Base-by-base conservation (phyloP, 2,113 vertebrate species). In the Plecotus auritus region DNA sequence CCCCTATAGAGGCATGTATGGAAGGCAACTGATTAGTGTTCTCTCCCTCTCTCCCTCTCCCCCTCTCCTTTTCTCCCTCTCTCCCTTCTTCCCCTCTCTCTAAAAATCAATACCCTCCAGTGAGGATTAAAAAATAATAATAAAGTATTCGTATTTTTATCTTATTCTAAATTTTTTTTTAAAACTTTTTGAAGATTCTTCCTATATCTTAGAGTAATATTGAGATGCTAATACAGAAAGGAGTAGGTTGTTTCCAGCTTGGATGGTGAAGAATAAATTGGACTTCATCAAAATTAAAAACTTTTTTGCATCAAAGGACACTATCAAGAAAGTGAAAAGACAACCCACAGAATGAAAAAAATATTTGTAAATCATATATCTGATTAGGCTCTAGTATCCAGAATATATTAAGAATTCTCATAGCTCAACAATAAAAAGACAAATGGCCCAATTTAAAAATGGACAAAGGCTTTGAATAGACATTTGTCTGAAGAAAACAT, bases 161-260 rank as follows among this genome's bases (percentile, higher is more conserved):
- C 70, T 30, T 23, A 32, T 45, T 90, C 47, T 82, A 85, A 95
- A 20, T 54, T 54, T 20, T 87, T 45, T 20, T 37, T 37, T n/a
- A n/a, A n/a, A n/a, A 42, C 51, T 82, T 94, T 96, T 94, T 83
- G 5, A 77, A 93, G 76, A 37, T 86, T 85, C 51, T 95, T 47
- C 22, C 32, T 49, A 91, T 32, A 59, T 80, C 40, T 87, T 93
- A n/a, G 64, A n/a, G 37, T 76, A 81, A 66, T 67, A 49, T 5
- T 73, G 51, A 96, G 67, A 93, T 73, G 26, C 32, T 81, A 12
- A 23, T 28, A 5, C 42, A 81, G 37, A 92, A 95, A 83, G 61
- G 56, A 90, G 17, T 49, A 37, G 17, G 32, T 95, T 18, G 80
- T 88, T 88, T 93, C 87, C 40, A 78, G 56, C 49, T 76, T n/a